These are phyloP conservation scores for Cercopithecus diana DNA, from an alignment of 2,797 vertebrate species.

Conservation along the genomic window DNA sequence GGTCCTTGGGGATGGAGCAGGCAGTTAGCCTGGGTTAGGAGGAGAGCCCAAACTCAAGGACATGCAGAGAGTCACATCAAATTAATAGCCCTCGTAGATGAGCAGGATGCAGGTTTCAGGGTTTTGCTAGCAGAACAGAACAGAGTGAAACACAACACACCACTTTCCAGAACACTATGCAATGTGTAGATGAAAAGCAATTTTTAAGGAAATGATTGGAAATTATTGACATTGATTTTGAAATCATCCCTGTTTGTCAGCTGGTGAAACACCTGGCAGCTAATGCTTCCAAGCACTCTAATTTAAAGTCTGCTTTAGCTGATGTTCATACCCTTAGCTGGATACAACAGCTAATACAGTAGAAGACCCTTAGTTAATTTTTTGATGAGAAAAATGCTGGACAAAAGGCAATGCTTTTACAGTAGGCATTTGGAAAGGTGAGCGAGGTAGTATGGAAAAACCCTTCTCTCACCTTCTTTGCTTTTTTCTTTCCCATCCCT, in stretches of 20 bases:
- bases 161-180: background rate
- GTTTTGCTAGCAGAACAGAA: background rate
- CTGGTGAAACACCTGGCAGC: slow-evolving; percentile 17
- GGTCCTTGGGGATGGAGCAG: background rate
- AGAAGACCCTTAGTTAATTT: background rate
- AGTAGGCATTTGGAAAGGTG: background rate
- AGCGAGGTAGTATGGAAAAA: background rate
- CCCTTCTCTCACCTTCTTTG: background rate
- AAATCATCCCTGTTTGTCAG: slow-evolving; percentile 42
- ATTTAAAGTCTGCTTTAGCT: background rate
- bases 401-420: background rate
- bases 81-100: no score
- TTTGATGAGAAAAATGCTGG: slow-evolving; percentile 28
- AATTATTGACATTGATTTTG: slow-evolving; percentile 56
- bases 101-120: background rate
- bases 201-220: slow-evolving; percentile 54
- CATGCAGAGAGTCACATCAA: background rate
- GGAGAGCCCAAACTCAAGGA: background rate
- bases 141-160: background rate
- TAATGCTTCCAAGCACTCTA: background rate
- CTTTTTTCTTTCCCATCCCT: background rate
- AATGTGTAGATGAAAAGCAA: background rate
- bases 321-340: background rate
- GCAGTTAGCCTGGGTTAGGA: background rate
- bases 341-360: background rate